These are phyloP conservation scores for Serinus canaria DNA, from an alignment of 2,113 vertebrate genomes.

Conservation along the genomic window DNA sequence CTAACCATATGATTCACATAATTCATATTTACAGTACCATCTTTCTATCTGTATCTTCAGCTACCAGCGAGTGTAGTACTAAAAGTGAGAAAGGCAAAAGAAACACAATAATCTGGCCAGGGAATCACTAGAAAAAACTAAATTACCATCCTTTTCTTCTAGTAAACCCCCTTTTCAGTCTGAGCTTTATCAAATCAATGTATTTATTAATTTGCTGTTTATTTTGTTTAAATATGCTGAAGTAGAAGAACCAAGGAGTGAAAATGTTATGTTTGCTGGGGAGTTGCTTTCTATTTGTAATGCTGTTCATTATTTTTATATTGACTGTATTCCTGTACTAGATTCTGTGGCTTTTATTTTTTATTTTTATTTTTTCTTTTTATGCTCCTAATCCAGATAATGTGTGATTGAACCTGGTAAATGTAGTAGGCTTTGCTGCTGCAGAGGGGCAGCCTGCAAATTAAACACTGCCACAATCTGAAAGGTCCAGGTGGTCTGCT, in stretches of 20 bases:
- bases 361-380: conserved; percentile 15
- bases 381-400: conserved; percentile 68
- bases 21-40: conserved; percentile 84
- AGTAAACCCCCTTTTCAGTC: conserved; percentile 13
- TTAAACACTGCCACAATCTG: conserved; percentile 81
- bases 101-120: conserved; percentile 70
- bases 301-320: conserved; percentile 65
- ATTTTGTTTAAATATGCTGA: conserved; percentile 55
- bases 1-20: conserved; percentile 84
- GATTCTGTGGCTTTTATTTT: conserved; percentile 14
- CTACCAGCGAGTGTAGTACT: conserved; percentile 66
- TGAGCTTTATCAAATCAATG: conserved; percentile 42
- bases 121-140: conserved; percentile 67
- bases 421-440: conserved; percentile 72
- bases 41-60: conserved; percentile 79
- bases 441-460: conserved; percentile 79
- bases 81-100: conserved; percentile 71
- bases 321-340: conserved; percentile 46
- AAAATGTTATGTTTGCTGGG: conserved; percentile 55
- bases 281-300: conserved; percentile 58
- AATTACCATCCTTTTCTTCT: conserved; percentile 52
- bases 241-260: conserved; percentile 53
- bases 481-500: conserved; percentile 85
- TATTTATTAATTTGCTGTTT: conserved; percentile 32
- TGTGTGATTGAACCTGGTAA: conserved; percentile 72